These are phyloP conservation scores for Amphilophus citrinellus DNA, from an alignment of 2,113 vertebrate species.

Conservation along the genomic window DNA sequence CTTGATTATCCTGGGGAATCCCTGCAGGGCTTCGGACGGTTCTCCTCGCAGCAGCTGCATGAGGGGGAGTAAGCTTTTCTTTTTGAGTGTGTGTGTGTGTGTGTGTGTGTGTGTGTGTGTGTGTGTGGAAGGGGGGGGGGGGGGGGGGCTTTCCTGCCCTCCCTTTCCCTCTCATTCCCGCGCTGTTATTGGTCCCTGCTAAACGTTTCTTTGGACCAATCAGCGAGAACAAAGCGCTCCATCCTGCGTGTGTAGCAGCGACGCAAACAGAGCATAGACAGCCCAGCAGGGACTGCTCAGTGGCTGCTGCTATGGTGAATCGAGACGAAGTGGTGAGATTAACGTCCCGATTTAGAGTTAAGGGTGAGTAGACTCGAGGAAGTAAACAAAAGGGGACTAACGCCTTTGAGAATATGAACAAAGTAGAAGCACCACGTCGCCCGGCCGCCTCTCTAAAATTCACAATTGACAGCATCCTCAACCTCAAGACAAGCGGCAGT, in stretches of 20 bases:
- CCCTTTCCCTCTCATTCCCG: conserved; percentile 49
- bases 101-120: too few relatives aligned
- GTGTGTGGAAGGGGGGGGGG: neutral
- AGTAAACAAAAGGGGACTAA: conserved; percentile 38
- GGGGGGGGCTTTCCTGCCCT: neutral
- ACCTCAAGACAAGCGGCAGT: conserved; percentile 78
- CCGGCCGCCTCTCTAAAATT: conserved; percentile 83
- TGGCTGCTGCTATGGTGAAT: conserved; percentile 79
- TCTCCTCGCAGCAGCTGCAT: conserved; percentile 17
- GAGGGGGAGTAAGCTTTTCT: neutral
- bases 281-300: conserved; percentile 61
- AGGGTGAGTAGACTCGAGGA: conserved; percentile 28
- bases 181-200: conserved; percentile 67
- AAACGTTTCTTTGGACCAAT: conserved; percentile 75
- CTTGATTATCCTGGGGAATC: conserved; percentile 16
- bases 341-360: conserved; percentile 27
- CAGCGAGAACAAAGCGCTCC: conserved; percentile 58
- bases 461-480: conserved; percentile 86
- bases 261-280: conserved; percentile 50
- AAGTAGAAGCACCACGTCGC: conserved; percentile 81
- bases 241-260: conserved; percentile 64
- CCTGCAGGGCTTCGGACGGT: neutral
- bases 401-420: conserved; percentile 83
- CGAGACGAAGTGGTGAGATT: conserved; percentile 52
- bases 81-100: too few relatives aligned